Conservation (phyloP, 2,113 vertebrate genomes). For the Microcebus ravelobensis region DNA sequence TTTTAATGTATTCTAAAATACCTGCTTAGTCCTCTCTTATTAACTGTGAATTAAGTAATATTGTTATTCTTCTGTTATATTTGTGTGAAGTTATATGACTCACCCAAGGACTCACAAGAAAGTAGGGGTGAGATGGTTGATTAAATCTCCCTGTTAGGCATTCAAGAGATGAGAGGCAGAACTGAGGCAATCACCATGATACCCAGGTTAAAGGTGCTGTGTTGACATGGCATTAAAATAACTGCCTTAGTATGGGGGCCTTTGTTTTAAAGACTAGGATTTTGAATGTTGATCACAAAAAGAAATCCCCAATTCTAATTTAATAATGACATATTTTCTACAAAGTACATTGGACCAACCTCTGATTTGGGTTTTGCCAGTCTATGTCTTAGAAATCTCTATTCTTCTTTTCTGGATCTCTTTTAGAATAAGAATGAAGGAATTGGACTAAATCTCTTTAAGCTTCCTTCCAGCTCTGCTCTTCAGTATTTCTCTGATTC, state of each 20-base stretch:
- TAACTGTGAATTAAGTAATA: not conserved
- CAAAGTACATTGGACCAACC: not conserved
- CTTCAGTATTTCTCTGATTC: not conserved
- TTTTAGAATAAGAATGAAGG: not conserved
- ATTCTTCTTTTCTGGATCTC: not conserved
- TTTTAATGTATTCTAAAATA: conserved; percentile 8
- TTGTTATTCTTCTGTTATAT: not conserved
- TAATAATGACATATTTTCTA: not conserved
- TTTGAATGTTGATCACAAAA: not conserved
- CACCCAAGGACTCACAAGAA: not conserved
- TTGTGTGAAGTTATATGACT: conserved; percentile 1
- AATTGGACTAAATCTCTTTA: not conserved
- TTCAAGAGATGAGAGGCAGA: not conserved
- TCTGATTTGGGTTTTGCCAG: not conserved
- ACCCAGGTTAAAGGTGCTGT: not conserved
- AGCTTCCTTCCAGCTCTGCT: not conserved
- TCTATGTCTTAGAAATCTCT: not conserved
- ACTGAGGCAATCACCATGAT: not conserved
- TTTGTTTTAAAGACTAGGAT: conserved; percentile 14
- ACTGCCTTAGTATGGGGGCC: not conserved
- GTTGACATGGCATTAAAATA: not conserved
- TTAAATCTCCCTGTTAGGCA: not conserved
- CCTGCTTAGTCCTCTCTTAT: not conserved
- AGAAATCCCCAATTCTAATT: not conserved
- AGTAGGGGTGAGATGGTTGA: not conserved